Evolutionary conservation across 2,797 vertebrate genomes (phyloP).

Genomic region (Sebastes matsubarae): DNA sequence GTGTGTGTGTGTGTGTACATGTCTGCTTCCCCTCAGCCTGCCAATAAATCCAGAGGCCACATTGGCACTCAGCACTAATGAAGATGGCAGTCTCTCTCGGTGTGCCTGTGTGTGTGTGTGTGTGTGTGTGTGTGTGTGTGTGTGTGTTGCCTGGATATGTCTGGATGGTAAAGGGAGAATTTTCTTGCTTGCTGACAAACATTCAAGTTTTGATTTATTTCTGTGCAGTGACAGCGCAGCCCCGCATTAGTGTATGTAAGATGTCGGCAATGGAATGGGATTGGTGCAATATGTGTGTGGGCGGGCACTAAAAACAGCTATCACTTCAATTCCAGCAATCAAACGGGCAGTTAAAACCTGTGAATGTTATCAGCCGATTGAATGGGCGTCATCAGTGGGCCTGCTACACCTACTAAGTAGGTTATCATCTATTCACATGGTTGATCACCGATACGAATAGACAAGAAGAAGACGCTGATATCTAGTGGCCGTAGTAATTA

Average conservation of each 20-base stretch:
- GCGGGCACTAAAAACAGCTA: neutral
- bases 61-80: conserved; percentile 62
- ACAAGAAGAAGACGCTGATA: too few species aligned
- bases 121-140: neutral
- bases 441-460: too few species aligned
- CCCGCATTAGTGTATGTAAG: neutral
- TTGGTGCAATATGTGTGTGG: neutral
- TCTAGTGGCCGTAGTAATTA: too few species aligned
- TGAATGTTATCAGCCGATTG: too few species aligned
- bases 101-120: neutral
- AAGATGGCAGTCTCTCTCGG: conserved; percentile 43
- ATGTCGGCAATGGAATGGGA: neutral
- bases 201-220: conserved; percentile 8
- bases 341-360: too few species aligned
- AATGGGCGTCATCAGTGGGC: too few species aligned
- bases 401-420: too few species aligned
- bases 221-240: neutral
- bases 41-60: conserved; percentile 57
- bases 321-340: neutral
- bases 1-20: neutral
- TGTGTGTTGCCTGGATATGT: conserved; percentile 1
- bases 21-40: conserved; percentile 23
- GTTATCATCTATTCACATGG: too few species aligned
- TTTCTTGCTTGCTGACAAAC: neutral
- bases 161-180: neutral